Evolutionary conservation across 2,113 vertebrate genomes (phyloP), one percentile per base, ranked within the genome.

Genomic region (Aegotheles bennettii): DNA sequence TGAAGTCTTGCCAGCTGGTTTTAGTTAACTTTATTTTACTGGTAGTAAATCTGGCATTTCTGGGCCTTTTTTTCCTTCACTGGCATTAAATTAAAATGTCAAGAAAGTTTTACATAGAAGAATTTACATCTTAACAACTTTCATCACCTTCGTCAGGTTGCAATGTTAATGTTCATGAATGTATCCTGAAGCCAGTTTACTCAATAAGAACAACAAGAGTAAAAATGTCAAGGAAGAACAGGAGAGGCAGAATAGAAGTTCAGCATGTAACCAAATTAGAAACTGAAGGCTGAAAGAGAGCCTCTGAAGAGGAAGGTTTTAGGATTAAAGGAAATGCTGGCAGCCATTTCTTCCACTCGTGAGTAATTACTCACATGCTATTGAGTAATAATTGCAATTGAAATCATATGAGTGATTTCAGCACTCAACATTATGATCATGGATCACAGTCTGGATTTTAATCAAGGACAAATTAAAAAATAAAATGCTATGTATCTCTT

Each of bases 11-110:
- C 45, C 42, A 87, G 10, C 54, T 93, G 28, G 3, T 92, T 78
- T 95, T 59, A 82, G 23, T 77, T 93, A 63, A 75, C 93, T 94
- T 95, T 95, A 89, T 95, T 94, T 83, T 93, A 77, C 61, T 74
- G n/a, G 10, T 79, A 73, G 53, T 67, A 63, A 67, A 59, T 77
- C 61, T 57, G 42, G 25, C 10, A 45, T 81, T 81, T 91, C 43
- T 21, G 7, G 60, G 9, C 23, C 18, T 87, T 56, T 48, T 51
- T 33, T 33, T 9, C 17, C 6, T 65, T 93, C 90, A 76, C 35
- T 89, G 31, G 3, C 11, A 78, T 87, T 76, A 82, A 57, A 64
- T 78, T 87, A 75, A 89, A 87, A 94, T 10, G 10, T 11, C 1
- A 3, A 3, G 29, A 67, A 73, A 61, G 7, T 71, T 87, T 92